Evolutionary conservation across 2,113 vertebrate species (phyloP).

Genomic region (Stercorarius parasiticus): DNA sequence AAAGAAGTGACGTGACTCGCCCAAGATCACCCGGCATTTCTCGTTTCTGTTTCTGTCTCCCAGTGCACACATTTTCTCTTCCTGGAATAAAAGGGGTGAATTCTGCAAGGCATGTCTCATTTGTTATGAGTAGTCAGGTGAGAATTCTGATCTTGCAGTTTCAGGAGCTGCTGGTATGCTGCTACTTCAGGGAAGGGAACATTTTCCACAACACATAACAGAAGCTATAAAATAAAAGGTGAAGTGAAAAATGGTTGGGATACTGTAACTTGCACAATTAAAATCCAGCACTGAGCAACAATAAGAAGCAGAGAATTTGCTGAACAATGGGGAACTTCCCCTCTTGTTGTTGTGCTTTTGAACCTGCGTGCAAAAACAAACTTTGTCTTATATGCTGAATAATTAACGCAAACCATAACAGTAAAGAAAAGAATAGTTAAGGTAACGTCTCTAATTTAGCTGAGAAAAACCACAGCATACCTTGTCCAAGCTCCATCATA

Average conservation of each 20-base stretch:
- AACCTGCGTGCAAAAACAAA: not conserved
- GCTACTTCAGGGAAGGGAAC: not conserved
- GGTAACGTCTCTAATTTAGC: not conserved
- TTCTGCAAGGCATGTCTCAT: not conserved
- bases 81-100: not conserved
- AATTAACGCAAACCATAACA: not conserved
- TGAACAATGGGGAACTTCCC: not conserved
- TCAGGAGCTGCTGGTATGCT: constrained; percentile 10
- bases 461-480: not conserved
- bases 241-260: not conserved
- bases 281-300: not conserved
- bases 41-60: not conserved
- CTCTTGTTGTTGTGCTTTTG: not conserved
- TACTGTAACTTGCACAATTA: not conserved
- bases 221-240: constrained; percentile 9
- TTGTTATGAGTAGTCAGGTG: constrained; percentile 32
- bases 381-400: not conserved
- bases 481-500: not conserved
- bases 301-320: not conserved
- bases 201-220: not conserved
- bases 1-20: not conserved
- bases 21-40: constrained; percentile 8
- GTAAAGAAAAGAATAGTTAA: not conserved
- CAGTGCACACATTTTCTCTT: not conserved
- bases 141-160: constrained; percentile 40